Percentiles rank a stretch among this genome's conserved stretches.
Conservation (phyloP, 2,888 invertebrate genomes). For the Andrena bicolor region DNA sequence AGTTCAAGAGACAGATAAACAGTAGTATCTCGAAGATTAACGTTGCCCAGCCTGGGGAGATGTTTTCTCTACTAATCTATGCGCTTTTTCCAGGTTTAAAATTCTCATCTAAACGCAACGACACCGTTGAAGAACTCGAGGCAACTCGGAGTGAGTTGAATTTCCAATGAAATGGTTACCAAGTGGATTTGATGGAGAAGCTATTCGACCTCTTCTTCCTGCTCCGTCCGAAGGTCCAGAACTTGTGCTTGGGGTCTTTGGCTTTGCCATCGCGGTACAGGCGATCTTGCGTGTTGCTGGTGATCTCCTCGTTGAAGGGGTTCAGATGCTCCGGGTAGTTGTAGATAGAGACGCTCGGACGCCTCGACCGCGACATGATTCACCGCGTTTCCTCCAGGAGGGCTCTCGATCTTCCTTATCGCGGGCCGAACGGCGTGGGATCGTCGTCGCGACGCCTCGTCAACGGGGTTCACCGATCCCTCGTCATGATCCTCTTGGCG, state of each 20-base stretch:
- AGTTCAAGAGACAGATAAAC: no score
- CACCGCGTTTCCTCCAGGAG: constrained; percentile 15
- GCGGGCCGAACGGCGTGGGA: constrained; percentile 21
- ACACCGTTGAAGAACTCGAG: no score
- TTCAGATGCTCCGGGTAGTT: constrained; percentile 92
- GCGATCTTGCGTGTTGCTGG: constrained; percentile 53
- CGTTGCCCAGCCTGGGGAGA: no score
- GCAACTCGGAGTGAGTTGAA: background rate
- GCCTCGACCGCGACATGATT: constrained; percentile 84
- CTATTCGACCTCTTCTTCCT: constrained; percentile 87
- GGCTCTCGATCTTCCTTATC: constrained; percentile 27
- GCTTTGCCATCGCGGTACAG: constrained; percentile 68
- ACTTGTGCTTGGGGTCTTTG: constrained; percentile 80
- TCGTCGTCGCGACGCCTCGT: constrained; percentile 38
- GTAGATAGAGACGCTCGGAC: constrained; percentile 87
- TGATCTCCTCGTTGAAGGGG: constrained; percentile 89
- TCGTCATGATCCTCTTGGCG: constrained; percentile 34
- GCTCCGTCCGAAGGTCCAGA: constrained; percentile 84
- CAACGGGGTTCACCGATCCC: constrained; percentile 48
- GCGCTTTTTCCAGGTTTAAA: no score
- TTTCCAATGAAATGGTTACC: constrained; percentile 24
- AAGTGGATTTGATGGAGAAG: constrained; percentile 84
- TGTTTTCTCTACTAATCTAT: no score
- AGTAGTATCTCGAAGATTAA: no score
- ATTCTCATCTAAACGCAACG: no score